Evolutionary conservation across 1,140 invertebrate genomes (phyloP).

Genomic region (Phthorimaea operculella): DNA sequence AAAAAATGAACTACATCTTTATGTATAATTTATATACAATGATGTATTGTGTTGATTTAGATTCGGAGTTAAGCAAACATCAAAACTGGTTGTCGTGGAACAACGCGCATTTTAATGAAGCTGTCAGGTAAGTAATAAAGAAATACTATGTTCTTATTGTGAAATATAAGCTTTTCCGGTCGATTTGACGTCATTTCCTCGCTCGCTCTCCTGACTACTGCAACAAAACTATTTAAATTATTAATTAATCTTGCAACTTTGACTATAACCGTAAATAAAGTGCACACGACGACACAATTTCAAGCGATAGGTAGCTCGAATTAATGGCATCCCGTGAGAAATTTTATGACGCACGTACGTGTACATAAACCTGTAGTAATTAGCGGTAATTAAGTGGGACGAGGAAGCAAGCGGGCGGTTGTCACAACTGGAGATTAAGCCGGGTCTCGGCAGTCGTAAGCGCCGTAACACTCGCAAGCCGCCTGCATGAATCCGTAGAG

Average conservation of each 20-base stretch:
- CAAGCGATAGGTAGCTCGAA: background rate
- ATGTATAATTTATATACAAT: too few species aligned
- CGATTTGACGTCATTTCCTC: too few species aligned
- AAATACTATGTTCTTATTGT: too few species aligned
- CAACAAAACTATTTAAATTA: background rate
- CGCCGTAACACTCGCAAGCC: conserved; percentile 51
- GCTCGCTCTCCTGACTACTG: too few species aligned
- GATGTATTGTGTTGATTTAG: too few species aligned
- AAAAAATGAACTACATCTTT: too few species aligned
- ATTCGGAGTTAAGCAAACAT: too few species aligned
- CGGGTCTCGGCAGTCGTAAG: conserved; percentile 48
- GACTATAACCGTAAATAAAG: background rate
- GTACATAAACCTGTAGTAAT: conserved; percentile 34
- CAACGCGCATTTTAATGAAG: too few species aligned
- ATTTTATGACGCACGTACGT: conserved; percentile 49
- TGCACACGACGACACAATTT: background rate
- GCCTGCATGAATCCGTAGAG: conserved; percentile 61
- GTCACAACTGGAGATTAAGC: conserved; percentile 55
- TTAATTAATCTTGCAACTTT: background rate
- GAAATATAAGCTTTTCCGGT: too few species aligned
- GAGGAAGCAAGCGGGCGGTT: conserved; percentile 32
- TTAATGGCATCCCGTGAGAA: conserved; percentile 8
- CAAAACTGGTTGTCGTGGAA: too few species aligned
- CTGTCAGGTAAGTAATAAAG: too few species aligned
- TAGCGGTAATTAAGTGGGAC: conserved; percentile 60